phyloP scores from a whole-genome alignment of 2,888 invertebrate genomes.

The Pammene aurita region DNA sequence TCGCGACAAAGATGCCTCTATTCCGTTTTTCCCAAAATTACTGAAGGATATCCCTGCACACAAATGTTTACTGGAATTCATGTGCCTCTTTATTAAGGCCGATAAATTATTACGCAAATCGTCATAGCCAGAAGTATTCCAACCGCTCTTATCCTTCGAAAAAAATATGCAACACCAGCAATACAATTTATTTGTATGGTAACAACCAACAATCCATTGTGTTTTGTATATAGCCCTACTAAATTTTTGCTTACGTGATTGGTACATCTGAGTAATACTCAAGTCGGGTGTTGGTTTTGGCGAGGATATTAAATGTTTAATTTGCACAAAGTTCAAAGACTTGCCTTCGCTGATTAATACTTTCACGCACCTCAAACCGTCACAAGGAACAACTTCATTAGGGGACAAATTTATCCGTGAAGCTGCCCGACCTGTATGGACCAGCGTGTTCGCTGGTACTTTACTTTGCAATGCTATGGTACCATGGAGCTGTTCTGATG shows the following conservation, averaged over 20 bases:
- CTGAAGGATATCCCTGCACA: neutral
- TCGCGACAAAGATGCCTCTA: neutral
- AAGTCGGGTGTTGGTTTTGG: constrained; percentile 1
- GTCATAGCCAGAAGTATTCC: neutral
- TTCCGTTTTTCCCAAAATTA: neutral
- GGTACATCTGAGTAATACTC: neutral
- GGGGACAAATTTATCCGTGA: too few species aligned
- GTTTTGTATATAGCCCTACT: neutral
- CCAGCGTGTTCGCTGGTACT: too few species aligned
- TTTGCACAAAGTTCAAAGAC: neutral
- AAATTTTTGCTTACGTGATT: neutral
- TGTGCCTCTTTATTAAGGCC: neutral
- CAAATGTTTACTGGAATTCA: neutral
- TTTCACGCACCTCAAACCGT: too few species aligned
- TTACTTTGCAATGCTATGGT: too few species aligned
- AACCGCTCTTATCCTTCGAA: neutral
- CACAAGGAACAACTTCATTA: too few species aligned
- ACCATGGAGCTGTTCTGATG: too few species aligned
- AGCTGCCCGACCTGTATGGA: too few species aligned
- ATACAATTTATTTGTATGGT: constrained; percentile 1
- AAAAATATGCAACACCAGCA: constrained; percentile 9
- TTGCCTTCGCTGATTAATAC: neutral
- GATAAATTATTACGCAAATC: constrained; percentile 1
- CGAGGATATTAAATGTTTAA: neutral
- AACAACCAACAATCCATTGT: constrained; percentile 3